Base-by-base conservation (phyloP, 92 coral and sea anemone species). In the Umimayanthus kanabou region DNA sequence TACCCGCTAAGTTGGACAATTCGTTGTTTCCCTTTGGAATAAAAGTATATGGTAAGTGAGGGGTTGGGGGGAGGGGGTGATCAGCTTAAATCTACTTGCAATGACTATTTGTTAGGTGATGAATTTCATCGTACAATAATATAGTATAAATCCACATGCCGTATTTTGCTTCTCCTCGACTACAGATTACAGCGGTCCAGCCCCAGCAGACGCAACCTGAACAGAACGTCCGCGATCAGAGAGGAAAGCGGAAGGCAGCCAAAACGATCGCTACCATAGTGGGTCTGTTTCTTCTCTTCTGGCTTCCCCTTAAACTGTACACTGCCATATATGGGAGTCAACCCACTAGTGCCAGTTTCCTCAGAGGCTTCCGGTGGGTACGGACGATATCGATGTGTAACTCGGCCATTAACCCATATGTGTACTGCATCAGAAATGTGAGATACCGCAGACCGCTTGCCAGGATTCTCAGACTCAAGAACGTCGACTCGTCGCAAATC, bases 261-360 rank as follows among this genome's bases (percentile, higher is more conserved):
- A 70, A 70, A 70, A 70, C 75, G 37, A 70, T 70, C 33, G 75
- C 75, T 70, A 15, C 28, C 28, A 70, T 70, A 25, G 75, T 70
- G 28, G 75, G 75, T 4, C 4, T 70, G 37, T 70, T 72, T 30
- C 42, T 72, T 8, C 20, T 72, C 15, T 72, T 30, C 39, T 26
- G 73, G 73, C 73, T 67, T 67, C 73, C 73, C 28, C 73, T 67
- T 22, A 67, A 7, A 23, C 73, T 67, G 29, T 67, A 67, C 30
- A 26, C 73, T 22, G 73, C 10, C 30, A 67, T 67, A 23, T 67
- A 67, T 67, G 73, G 73, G 9, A 18, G 73, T 9, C 73, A 67
- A 67, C 6, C 6, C 30, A 67, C 73, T 67, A 67, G 73, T 23
- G 73, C 73, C 30, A 67, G 73, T 23, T 67, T 67, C 30, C 25